Evolutionary conservation across 2,113 vertebrate species (phyloP).

Genomic region (Sprattus sprattus): DNA sequence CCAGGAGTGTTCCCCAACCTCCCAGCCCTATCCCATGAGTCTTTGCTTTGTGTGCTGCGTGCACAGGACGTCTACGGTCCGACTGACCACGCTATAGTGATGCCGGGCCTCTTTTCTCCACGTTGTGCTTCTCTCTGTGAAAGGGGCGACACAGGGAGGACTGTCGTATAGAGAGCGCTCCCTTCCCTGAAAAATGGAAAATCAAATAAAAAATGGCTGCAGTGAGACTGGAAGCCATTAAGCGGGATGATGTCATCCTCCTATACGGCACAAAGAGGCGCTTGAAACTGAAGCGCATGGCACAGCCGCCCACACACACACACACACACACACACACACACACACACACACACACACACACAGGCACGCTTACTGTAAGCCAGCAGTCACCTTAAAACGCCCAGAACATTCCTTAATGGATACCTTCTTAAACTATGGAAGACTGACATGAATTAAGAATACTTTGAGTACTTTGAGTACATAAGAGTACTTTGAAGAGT

Average conservation of each 20-base stretch:
- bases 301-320: neutral
- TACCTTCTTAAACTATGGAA: neutral
- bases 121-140: slow-evolving; percentile 60
- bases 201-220: slow-evolving; percentile 52
- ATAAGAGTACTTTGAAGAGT: neutral
- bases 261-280: slow-evolving; percentile 48
- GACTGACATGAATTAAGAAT: neutral
- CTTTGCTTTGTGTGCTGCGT: neutral
- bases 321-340: too few species aligned
- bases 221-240: slow-evolving; percentile 71
- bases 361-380: neutral
- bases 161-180: slow-evolving; percentile 15
- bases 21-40: neutral
- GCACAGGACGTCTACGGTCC: slow-evolving; percentile 34
- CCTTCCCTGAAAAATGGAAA: slow-evolving; percentile 57
- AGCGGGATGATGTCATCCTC: slow-evolving; percentile 67
- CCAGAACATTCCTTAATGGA: neutral
- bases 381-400: neutral
- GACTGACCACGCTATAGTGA: slow-evolving; percentile 46
- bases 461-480: neutral
- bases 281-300: neutral
- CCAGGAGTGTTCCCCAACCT: slow-evolving; percentile 18
- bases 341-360: too few species aligned
- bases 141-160: neutral
- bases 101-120: slow-evolving; percentile 59